Evolutionary conservation across 2,113 vertebrate genomes (phyloP).

Genomic region (Cettia cetti): DNA sequence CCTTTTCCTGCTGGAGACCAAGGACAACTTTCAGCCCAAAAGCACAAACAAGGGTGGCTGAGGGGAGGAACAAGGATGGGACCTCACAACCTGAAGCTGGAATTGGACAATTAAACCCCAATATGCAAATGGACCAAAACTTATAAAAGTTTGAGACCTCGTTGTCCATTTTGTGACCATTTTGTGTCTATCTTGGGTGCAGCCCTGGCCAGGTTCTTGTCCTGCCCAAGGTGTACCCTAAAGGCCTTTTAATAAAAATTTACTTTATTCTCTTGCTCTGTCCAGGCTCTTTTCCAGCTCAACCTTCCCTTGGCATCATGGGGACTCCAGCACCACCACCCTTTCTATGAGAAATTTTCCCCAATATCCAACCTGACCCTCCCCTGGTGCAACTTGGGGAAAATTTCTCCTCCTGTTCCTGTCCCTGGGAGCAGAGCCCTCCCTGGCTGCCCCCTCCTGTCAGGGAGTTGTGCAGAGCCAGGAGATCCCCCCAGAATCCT

Average conservation of each 20-base stretch:
- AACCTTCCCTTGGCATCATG: background rate
- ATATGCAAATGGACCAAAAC: too few relatives aligned
- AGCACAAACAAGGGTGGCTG: background rate
- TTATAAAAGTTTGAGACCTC: too few relatives aligned
- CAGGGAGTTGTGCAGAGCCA: fast-evolving
- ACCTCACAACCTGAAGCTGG: background rate
- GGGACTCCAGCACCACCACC: fast-evolving
- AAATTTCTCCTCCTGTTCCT: fast-evolving
- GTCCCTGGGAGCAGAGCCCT: background rate
- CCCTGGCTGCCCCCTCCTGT: fast-evolving
- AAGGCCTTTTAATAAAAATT: background rate
- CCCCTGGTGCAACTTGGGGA: fast-evolving
- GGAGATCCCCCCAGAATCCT: fast-evolving
- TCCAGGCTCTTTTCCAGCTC: background rate
- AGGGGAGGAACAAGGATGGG: background rate
- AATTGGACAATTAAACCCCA: too few relatives aligned
- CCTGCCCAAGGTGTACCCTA: background rate
- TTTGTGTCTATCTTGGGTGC: background rate
- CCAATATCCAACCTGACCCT: fast-evolving
- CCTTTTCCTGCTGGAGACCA: background rate
- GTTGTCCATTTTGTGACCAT: background rate
- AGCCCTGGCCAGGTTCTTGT: background rate
- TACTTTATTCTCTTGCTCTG: background rate
- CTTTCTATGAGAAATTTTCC: background rate
- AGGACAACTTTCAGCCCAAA: background rate